phyloP scores from a whole-genome alignment of 2,888 invertebrate genomes.

The Metopia argyrocephala region DNA sequence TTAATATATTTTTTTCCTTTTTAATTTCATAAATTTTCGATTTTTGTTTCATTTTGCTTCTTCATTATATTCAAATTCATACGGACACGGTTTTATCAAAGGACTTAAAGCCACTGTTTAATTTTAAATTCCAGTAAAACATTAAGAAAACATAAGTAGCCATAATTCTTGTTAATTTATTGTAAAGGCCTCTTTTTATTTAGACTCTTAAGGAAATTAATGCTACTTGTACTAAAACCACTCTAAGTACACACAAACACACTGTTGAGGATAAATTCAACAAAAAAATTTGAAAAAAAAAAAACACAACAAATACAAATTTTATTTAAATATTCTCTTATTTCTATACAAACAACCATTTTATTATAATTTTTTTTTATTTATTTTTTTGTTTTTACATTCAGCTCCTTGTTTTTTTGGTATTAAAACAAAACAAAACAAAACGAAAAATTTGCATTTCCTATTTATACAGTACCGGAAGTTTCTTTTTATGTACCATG shows the following conservation, averaged over 20 bases:
- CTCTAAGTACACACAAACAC: background rate
- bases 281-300: background rate
- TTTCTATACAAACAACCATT: background rate
- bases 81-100: background rate
- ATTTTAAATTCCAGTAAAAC: constrained; percentile 34
- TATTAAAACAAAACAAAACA: constrained; percentile 61
- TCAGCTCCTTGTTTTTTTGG: constrained; percentile 32
- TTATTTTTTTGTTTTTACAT: background rate
- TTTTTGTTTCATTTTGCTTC: background rate
- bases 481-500: constrained; percentile 44
- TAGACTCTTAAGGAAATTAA: constrained; percentile 12
- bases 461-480: constrained; percentile 63
- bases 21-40: too few species aligned
- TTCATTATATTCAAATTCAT: background rate
- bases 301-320: constrained; percentile 15
- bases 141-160: constrained; percentile 51
- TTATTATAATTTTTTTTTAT: background rate
- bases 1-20: too few species aligned
- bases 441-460: constrained; percentile 65
- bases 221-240: background rate
- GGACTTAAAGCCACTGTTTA: constrained; percentile 5
- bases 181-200: constrained; percentile 50
- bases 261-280: constrained; percentile 2
- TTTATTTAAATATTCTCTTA: constrained; percentile 61
- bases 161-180: constrained; percentile 63